Conservation (phyloP, 2,113 vertebrate species). For the Elachura formosa region DNA sequence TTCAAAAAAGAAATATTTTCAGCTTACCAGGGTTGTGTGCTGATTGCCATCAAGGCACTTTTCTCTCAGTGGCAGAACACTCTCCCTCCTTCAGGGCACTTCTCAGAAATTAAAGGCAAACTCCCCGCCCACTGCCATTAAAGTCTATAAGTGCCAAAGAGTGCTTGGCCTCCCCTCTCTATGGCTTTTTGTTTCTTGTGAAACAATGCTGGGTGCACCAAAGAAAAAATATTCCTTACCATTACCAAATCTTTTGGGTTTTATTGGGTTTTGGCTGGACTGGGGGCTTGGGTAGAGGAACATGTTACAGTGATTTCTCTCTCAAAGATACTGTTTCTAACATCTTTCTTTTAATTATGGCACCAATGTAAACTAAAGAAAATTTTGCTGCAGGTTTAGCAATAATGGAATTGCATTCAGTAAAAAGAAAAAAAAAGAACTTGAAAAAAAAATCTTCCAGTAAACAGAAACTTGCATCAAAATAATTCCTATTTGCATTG, state of each 20-base stretch:
- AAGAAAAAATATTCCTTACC: not conserved
- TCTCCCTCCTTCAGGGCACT: not conserved
- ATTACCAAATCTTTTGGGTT: not conserved
- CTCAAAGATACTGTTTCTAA: not conserved
- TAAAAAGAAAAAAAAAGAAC: not conserved
- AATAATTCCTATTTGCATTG: constrained; percentile 27
- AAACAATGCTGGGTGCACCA: not conserved
- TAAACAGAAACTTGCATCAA: not conserved
- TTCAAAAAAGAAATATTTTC: not conserved
- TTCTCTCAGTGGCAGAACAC: not conserved
- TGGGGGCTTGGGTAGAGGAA: not conserved
- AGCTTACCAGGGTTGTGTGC: not conserved
- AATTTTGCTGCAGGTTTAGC: not conserved
- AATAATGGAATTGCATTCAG: not conserved
- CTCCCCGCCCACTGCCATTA: not conserved
- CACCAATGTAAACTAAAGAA: not conserved
- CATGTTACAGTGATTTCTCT: not conserved
- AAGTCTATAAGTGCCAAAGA: not conserved
- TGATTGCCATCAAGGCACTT: not conserved
- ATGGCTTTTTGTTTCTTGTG: not conserved
- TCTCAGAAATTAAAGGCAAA: not conserved
- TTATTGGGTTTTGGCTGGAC: not conserved
- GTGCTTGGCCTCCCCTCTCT: not conserved
- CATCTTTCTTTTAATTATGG: not conserved
- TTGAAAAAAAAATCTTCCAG: not conserved